phyloP scores from a whole-genome alignment of 2,113 vertebrate species.

The Chaetodon auriga region DNA sequence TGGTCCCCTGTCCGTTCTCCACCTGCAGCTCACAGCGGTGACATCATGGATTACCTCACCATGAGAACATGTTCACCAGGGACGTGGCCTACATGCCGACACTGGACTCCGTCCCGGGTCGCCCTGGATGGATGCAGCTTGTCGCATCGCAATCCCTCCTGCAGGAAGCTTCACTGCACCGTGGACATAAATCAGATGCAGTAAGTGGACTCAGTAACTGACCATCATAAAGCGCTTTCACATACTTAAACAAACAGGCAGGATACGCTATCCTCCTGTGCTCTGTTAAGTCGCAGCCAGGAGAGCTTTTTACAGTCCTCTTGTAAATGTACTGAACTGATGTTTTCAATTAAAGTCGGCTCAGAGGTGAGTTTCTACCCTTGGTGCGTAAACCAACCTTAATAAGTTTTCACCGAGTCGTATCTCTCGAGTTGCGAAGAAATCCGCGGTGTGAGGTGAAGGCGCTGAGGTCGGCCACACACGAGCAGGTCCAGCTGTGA shows the following conservation, averaged over 20 bases:
- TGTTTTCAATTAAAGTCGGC: constrained; percentile 89
- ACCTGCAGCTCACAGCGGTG: constrained; percentile 77
- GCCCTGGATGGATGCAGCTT: constrained; percentile 46
- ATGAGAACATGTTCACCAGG: constrained; percentile 73
- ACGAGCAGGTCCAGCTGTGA: constrained; percentile 68
- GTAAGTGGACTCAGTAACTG: constrained; percentile 50
- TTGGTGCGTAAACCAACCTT: constrained; percentile 84
- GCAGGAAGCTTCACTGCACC: constrained; percentile 29
- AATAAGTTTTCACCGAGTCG: constrained; percentile 81
- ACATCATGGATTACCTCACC: constrained; percentile 81
- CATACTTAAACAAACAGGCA: constrained; percentile 53
- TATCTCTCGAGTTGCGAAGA: constrained; percentile 77
- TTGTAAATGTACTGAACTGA: constrained; percentile 87
- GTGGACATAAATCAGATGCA: constrained; percentile 54
- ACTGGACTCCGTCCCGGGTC: constrained; percentile 55
- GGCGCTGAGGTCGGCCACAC: constrained; percentile 77
- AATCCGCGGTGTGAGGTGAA: constrained; percentile 78
- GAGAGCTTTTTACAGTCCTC: constrained; percentile 85
- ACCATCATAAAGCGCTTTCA: constrained; percentile 57
- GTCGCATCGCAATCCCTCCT: constrained; percentile 54
- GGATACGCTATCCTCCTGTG: constrained; percentile 57
- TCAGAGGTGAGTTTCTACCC: constrained; percentile 84
- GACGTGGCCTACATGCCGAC: constrained; percentile 78
- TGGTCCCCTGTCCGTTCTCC: constrained; percentile 68
- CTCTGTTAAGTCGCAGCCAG: constrained; percentile 64